Percentiles rank a stretch among this genome's conserved stretches.
Conservation (phyloP, 2,113 vertebrate species). For the Eretmochelys imbricata region DNA sequence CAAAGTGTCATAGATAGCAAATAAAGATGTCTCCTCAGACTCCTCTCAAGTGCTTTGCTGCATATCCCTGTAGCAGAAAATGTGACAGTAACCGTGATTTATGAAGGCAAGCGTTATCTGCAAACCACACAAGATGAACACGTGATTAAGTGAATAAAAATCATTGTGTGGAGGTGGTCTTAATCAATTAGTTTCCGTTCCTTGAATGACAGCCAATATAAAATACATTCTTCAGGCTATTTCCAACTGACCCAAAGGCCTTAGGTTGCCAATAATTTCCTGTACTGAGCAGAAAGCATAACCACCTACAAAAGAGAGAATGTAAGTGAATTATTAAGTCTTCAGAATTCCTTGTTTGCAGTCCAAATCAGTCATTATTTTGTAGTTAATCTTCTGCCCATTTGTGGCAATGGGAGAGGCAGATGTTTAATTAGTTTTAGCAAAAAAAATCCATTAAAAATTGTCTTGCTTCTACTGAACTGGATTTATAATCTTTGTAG, state of each 20-base stretch:
- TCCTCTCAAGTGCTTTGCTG: neutral
- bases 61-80: neutral
- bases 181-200: slow-evolving; percentile 24
- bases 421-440: slow-evolving; percentile 68
- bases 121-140: slow-evolving; percentile 34
- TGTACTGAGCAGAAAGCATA: slow-evolving; percentile 8
- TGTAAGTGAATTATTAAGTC: slow-evolving; percentile 2
- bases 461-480: slow-evolving; percentile 45
- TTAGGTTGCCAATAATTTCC: neutral
- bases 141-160: slow-evolving; percentile 10
- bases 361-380: slow-evolving; percentile 11
- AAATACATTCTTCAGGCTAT: neutral
- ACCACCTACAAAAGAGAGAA: neutral
- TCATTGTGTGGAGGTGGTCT: neutral
- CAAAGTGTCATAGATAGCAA: neutral
- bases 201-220: neutral
- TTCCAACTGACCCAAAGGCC: slow-evolving; percentile 9
- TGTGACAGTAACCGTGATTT: neutral
- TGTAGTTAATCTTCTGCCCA: slow-evolving; percentile 49
- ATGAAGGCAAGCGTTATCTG: neutral
- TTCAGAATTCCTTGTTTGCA: neutral
- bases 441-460: slow-evolving; percentile 50
- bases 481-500: slow-evolving; percentile 67
- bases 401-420: slow-evolving; percentile 33
- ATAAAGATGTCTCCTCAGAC: slow-evolving; percentile 28